Base-by-base conservation (phyloP, 37 sponge, comb jelly and placozoan genomes). In the Halisarca cf. caerulea region DNA sequence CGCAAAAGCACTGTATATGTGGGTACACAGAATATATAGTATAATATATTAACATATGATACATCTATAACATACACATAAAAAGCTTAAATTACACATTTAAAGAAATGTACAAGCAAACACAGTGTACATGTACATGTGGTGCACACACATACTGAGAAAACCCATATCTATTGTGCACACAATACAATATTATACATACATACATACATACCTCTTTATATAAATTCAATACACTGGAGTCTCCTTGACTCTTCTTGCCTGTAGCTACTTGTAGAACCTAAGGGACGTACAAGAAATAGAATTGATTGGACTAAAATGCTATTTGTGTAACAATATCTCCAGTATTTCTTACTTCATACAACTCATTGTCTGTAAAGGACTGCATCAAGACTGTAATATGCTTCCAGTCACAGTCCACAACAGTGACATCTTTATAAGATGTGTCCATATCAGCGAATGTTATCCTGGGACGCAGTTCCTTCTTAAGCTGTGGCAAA, bases 151-250 rank as follows among this genome's bases (percentile, higher is more conserved):
- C 20, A n/a, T n/a, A n/a, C n/a, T n/a, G n/a, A n/a, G n/a, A n/a
- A n/a, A n/a, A n/a, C n/a, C n/a, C n/a, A n/a, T n/a, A n/a, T n/a
- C n/a, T n/a, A n/a, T n/a, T n/a, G n/a, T n/a, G n/a, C n/a, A n/a
- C n/a, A n/a, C n/a, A n/a, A n/a, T n/a, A n/a, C n/a, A n/a, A n/a
- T n/a, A n/a, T n/a, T 15, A 61, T 47, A 47, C 51, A 47, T 6
- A 47, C 51, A 30, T 33, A 37, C 40, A 37, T 36, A 71, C 72
- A 20, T 18, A 71, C 72, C 40, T 71, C 72, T 33, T 71, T 71
- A 18, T 71, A 71, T 7, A 14, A 37, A 7, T 7, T 18, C 23
- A 20, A 8, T 34, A 37, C 21, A 30, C 3, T 71, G 18, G 72
- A 71, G 18, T 37, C 41, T 18, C 72, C 72, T 8, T 71, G 37